Conservation (phyloP, 1,140 invertebrate genomes). For the Vanessa atalanta region DNA sequence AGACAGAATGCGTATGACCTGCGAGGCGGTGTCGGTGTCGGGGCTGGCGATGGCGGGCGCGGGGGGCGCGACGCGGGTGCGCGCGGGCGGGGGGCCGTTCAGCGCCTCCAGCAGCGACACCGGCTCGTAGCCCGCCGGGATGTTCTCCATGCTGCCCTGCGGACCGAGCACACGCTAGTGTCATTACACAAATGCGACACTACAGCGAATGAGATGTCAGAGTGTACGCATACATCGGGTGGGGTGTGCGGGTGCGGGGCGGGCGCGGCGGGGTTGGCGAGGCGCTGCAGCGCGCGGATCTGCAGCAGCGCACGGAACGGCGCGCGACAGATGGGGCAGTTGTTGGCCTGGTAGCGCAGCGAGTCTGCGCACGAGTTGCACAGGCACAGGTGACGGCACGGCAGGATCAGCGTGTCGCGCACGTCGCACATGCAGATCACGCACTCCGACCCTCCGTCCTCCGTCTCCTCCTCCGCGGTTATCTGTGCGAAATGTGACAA, state of each 20-base stretch:
- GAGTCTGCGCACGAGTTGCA: slow-evolving; percentile 99
- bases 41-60: slow-evolving; percentile 69
- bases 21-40: slow-evolving; percentile 81
- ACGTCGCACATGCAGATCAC: slow-evolving; percentile 99
- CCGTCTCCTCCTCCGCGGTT: slow-evolving; percentile 92
- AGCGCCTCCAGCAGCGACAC: slow-evolving; percentile 98
- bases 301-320: slow-evolving; percentile 98
- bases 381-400: slow-evolving; percentile 98
- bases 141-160: slow-evolving; percentile 86
- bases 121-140: slow-evolving; percentile 96
- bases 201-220: too few relatives aligned
- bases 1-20: slow-evolving; percentile 53
- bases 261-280: slow-evolving; percentile 63
- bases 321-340: slow-evolving; percentile 98
- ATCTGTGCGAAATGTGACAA: slow-evolving; percentile 67
- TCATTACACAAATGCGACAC: too few relatives aligned
- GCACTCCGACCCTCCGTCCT: slow-evolving; percentile 98
- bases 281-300: slow-evolving; percentile 95
- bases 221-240: slow-evolving; percentile 46
- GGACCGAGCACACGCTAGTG: too few relatives aligned
- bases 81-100: slow-evolving; percentile 92
- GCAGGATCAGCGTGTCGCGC: slow-evolving; percentile 97
- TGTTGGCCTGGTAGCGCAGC: slow-evolving; percentile 97
- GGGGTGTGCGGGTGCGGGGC: slow-evolving; percentile 78
- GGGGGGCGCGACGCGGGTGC: slow-evolving; percentile 79